Conservation (phyloP, 2,113 vertebrate genomes). For the Cyprinodon tularosa region DNA sequence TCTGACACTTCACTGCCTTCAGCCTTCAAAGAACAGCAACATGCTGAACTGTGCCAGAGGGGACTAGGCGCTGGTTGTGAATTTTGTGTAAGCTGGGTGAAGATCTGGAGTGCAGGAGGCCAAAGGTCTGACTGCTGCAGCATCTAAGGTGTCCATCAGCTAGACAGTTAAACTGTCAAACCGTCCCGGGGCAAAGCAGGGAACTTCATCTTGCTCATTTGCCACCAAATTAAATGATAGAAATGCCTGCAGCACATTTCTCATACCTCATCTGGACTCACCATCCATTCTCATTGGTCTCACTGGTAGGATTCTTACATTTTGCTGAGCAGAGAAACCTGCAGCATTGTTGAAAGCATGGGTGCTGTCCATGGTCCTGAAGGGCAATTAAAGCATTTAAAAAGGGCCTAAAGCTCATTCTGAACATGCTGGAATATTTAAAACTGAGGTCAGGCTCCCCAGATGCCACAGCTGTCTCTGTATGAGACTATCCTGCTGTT, state of each 20-base stretch:
- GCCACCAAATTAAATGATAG: conserved; percentile 47
- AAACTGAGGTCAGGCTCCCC: conserved; percentile 32
- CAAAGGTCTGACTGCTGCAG: conserved; percentile 46
- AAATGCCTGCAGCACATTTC: conserved; percentile 51
- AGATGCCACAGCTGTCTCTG: conserved; percentile 49
- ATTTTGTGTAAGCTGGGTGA: conserved; percentile 34
- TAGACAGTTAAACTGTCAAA: conserved; percentile 33
- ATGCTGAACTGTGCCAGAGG: conserved; percentile 47
- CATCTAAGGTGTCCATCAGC: conserved; percentile 52
- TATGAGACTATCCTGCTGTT: conserved; percentile 35
- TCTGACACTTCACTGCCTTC: conserved; percentile 72
- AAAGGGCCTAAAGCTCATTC: background rate
- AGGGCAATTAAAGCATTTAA: conserved; percentile 16
- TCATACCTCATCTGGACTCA: conserved; percentile 31
- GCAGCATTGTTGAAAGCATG: conserved; percentile 9
- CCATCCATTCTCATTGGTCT: conserved; percentile 39
- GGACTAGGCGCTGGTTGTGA: conserved; percentile 46
- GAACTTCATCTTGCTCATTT: conserved; percentile 27
- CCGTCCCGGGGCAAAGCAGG: conserved; percentile 42
- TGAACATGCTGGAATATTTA: background rate
- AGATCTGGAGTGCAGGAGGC: conserved; percentile 39
- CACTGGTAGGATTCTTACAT: conserved; percentile 28
- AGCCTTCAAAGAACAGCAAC: conserved; percentile 37
- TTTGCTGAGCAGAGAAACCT: conserved; percentile 11
- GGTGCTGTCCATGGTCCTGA: conserved; percentile 73